phyloP scores from a whole-genome alignment of 2,888 invertebrate genomes.

The Choreutis nemorana region DNA sequence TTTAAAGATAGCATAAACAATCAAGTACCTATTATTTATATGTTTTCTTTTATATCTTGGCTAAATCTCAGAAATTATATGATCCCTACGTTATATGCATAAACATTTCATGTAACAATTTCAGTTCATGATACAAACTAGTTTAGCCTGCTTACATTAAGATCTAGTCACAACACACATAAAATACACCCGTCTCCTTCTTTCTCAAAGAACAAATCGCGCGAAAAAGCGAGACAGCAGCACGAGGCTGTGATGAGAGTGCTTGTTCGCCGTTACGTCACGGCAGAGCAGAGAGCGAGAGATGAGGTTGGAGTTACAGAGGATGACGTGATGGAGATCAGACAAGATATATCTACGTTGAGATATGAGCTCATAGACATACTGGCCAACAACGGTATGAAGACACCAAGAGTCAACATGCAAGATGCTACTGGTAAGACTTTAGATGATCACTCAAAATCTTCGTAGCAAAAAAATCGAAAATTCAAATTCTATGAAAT shows the following conservation, averaged over 20 bases:
- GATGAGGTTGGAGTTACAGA: constrained; percentile 94
- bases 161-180: neutral
- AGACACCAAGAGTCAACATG: constrained; percentile 76
- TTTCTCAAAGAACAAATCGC: constrained; percentile 70
- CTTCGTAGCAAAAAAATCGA: no score
- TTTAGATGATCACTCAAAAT: no score
- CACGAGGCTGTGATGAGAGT: constrained; percentile 89
- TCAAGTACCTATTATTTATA: no score
- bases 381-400: constrained; percentile 87
- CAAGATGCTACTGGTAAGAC: constrained; percentile 71
- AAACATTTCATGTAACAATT: no score
- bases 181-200: neutral
- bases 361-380: constrained; percentile 94
- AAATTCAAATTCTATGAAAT: no score
- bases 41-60: no score
- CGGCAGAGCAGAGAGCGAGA: constrained; percentile 85
- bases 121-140: neutral
- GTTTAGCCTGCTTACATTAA: neutral
- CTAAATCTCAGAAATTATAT: no score
- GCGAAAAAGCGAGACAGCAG: constrained; percentile 73
- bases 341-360: constrained; percentile 96
- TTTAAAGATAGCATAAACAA: no score
- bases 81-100: no score
- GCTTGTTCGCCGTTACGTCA: constrained; percentile 89
- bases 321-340: constrained; percentile 97